A percentile compares a stretch with the other conserved stretches of the same genome.
These are phyloP conservation scores for Tachina fera DNA, from an alignment of 2,888 invertebrate genomes.

Conservation along the genomic window DNA sequence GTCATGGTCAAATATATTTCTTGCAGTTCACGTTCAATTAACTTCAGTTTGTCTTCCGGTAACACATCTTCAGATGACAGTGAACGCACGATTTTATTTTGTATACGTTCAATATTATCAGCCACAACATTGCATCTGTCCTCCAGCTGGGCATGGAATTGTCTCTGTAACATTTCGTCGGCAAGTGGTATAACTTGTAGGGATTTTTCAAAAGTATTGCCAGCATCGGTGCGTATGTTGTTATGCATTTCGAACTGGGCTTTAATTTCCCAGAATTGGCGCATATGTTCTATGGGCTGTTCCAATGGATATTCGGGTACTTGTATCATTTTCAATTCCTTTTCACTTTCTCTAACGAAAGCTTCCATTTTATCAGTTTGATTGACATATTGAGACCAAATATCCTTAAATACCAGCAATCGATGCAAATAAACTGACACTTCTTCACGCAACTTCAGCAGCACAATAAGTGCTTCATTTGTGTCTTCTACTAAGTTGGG, in stretches of 20 bases:
- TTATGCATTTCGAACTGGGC: conserved; percentile 94
- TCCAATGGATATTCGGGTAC: conserved; percentile 86
- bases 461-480: conserved; percentile 88
- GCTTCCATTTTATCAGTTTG: conserved; percentile 89
- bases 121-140: conserved; percentile 89
- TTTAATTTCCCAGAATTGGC: conserved; percentile 94
- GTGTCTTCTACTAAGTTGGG: conserved; percentile 90
- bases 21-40: conserved; percentile 90
- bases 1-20: conserved; percentile 89
- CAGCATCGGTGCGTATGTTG: conserved; percentile 89
- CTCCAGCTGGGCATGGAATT: conserved; percentile 90
- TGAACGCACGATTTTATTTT: conserved; percentile 87
- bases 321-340: conserved; percentile 87
- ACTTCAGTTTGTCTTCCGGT: conserved; percentile 88
- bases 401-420: conserved; percentile 89
- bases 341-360: conserved; percentile 90
- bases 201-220: conserved; percentile 89
- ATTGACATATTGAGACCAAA: conserved; percentile 90
- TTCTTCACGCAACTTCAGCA: conserved; percentile 89
- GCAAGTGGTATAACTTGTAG: conserved; percentile 91
- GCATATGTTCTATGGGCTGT: conserved; percentile 88
- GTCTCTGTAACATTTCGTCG: conserved; percentile 91
- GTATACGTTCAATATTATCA: conserved; percentile 86
- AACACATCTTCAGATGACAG: conserved; percentile 90
- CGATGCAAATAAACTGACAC: conserved; percentile 89